phyloP scores from a whole-genome alignment of 1,140 invertebrate species.

The Bradysia coprophila region DNA sequence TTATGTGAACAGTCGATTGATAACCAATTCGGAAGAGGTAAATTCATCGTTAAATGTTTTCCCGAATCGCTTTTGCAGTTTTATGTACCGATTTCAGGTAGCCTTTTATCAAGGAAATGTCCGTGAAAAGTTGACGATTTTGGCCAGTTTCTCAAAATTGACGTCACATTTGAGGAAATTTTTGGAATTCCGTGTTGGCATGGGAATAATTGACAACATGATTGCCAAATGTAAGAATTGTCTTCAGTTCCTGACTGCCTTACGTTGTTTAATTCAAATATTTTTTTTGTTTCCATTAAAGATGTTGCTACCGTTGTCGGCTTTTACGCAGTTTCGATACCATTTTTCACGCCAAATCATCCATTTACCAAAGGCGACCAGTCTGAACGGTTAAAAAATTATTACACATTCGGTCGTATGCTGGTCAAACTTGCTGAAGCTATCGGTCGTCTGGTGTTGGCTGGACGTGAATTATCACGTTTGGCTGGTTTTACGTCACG shows the following conservation, averaged over 20 bases:
- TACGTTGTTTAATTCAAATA: conserved; percentile 1
- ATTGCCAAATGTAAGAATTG: conserved; percentile 76
- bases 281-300: conserved; percentile 26
- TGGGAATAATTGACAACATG: conserved; percentile 92
- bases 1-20: conserved; percentile 88
- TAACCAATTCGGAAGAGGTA: conserved; percentile 89
- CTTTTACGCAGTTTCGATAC: conserved; percentile 85
- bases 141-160: conserved; percentile 78
- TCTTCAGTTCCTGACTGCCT: neutral
- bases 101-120: conserved; percentile 91
- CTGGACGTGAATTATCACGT: conserved; percentile 83
- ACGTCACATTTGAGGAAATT: conserved; percentile 77
- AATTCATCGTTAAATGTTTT: neutral
- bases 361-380: conserved; percentile 38
- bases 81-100: conserved; percentile 24
- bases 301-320: conserved; percentile 89
- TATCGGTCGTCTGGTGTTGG: conserved; percentile 82
- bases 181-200: conserved; percentile 76
- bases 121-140: conserved; percentile 71
- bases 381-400: conserved; percentile 51
- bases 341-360: conserved; percentile 66
- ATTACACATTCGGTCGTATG: conserved; percentile 95
- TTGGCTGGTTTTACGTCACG: conserved; percentile 80
- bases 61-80: neutral
- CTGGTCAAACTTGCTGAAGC: conserved; percentile 92